Evolutionary conservation across 2,113 vertebrate species (phyloP), one percentile per base, ranked within the genome.

Genomic region (Meleagris gallopavo): DNA sequence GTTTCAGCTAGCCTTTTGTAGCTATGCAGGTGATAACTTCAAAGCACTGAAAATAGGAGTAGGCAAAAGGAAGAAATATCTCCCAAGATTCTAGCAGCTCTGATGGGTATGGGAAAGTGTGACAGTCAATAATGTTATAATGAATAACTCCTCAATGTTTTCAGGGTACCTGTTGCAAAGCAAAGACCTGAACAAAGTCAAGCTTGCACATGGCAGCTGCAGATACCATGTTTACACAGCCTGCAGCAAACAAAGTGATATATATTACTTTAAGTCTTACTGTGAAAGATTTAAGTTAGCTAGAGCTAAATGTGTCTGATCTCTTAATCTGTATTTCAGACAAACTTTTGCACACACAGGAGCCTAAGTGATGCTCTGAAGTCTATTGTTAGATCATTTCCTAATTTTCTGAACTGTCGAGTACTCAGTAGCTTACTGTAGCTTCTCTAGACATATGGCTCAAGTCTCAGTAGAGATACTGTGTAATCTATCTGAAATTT

Each of bases 1-100:
- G 88, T 84, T 94, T 64, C 85, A 91, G 86, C 73, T 78, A 90
- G 85, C 61, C 52, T 62, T 93, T 95, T 96, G 90, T 78, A 96
- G 83, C 86, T 86, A 65, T 84, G 85, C 10, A 4, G 30, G 62
- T 88, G 88, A 93, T 90, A 95, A 93, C 93, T 95, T 95, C 95
- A 96, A 94, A 96, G 91, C 80, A 82, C 70, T 84, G 88, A 88
- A 91, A 95, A 83, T 45, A 83, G 19, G 34, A 91, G 13, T 65
- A 65, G 73, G n/a, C 83, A 75, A 52, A 85, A 61, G 30, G 43
- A 90, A 93, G 82, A 82, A 88, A 81, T 93, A 75, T 62, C 52
- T 90, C 93, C 72, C 72, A 86, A 89, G 75, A 87, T 91, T 92
- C 22, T 83, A 79, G 54, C 20, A 62, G 75, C 75, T 62, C 7